phyloP scores from a whole-genome alignment of 64 coral and sea anemone genomes.

The Platygyra sinensis region DNA sequence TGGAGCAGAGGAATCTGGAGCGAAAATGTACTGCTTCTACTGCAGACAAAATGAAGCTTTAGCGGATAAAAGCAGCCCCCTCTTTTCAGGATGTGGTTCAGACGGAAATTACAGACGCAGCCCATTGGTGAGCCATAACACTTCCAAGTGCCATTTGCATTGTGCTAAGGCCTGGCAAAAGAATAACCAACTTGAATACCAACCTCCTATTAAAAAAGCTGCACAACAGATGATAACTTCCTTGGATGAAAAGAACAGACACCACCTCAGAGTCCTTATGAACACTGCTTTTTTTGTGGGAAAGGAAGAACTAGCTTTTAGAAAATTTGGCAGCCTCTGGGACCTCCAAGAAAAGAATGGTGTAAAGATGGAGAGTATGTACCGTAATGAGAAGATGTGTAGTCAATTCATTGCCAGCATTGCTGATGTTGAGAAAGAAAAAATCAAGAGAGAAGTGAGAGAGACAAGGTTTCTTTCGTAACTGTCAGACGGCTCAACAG shows the following conservation, averaged over 20 bases:
- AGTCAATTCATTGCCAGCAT: conserved; percentile 30
- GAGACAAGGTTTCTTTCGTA: conserved; percentile 58
- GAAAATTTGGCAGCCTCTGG: too few relatives aligned
- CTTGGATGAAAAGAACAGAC: conserved; percentile 40
- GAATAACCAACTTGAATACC: conserved; percentile 48
- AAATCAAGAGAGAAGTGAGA: conserved; percentile 47
- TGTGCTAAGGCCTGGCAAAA: conserved; percentile 52
- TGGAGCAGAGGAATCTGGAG: conserved; percentile 28
- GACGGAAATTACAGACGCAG: conserved; percentile 43
- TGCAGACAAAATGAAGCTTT: conserved; percentile 58
- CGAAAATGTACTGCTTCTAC: conserved; percentile 57
- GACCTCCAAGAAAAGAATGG: conserved; percentile 57
- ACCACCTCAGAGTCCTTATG: conserved; percentile 51
- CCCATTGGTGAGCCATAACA: conserved; percentile 49
- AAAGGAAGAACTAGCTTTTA: too few relatives aligned
- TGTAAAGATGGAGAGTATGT: conserved; percentile 52
- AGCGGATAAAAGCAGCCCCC: conserved; percentile 50
- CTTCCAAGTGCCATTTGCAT: conserved; percentile 47
- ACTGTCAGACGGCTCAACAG: conserved; percentile 56
- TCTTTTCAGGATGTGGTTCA: conserved; percentile 39
- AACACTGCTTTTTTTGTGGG: conserved; percentile 48
- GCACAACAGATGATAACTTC: conserved; percentile 48
- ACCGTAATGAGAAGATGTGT: conserved; percentile 38
- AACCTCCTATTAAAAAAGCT: conserved; percentile 51
- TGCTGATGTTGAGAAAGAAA: conserved; percentile 59